A percentile compares a stretch with the other conserved stretches of the same genome.
Evolutionary conservation across 2,797 vertebrate genomes (phyloP).

Genomic region (Oceanodroma leucorhoa): DNA sequence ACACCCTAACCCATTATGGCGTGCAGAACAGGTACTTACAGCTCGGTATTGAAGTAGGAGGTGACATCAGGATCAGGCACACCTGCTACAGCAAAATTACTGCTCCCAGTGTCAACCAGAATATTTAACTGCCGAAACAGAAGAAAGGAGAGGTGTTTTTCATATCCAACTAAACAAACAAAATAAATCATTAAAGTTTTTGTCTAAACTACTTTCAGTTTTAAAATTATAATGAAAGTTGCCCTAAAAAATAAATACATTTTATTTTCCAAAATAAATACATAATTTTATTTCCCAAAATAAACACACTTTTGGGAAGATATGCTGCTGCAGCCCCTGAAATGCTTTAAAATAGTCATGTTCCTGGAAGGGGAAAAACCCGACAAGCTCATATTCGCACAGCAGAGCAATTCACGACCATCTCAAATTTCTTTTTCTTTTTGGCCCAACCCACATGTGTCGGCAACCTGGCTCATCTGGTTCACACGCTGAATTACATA

Average conservation of each 20-base stretch:
- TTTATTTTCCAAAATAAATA: neutral
- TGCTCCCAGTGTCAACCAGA: constrained; percentile 97
- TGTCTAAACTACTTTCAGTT: neutral
- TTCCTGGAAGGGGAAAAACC: neutral
- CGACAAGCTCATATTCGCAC: neutral
- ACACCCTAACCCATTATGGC: neutral
- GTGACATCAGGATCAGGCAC: constrained; percentile 83
- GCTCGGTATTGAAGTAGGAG: constrained; percentile 81
- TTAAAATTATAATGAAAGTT: neutral
- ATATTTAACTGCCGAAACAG: constrained; percentile 88
- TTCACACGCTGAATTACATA: neutral
- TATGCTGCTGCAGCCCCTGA: neutral
- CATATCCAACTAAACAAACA: neutral
- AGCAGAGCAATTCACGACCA: neutral
- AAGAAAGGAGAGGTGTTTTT: constrained; percentile 15
- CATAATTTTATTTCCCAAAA: too few species aligned
- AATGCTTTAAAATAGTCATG: neutral
- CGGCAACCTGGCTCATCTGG: neutral
- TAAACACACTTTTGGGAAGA: neutral
- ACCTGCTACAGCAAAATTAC: constrained; percentile 96
- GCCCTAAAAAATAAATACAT: neutral
- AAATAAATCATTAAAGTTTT: neutral
- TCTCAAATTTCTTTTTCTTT: neutral
- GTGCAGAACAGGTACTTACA: constrained; percentile 79
- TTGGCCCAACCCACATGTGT: neutral